These are phyloP conservation scores for Ceryle rudis DNA, from an alignment of 2,797 vertebrate genomes.

Conservation along the genomic window DNA sequence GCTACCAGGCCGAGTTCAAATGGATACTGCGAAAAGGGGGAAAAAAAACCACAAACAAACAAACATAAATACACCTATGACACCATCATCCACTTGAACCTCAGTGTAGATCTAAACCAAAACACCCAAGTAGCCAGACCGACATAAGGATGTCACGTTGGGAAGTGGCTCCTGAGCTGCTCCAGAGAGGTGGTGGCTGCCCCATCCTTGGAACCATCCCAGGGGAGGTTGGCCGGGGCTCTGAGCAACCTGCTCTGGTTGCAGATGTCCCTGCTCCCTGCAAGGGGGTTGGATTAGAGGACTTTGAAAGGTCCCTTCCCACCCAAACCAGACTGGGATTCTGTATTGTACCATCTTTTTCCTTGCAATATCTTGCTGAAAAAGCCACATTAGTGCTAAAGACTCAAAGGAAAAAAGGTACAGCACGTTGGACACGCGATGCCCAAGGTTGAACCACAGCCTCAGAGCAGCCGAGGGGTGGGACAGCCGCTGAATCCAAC, in stretches of 20 bases:
- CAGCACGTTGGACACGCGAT: rapidly evolving
- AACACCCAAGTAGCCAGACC: background rate
- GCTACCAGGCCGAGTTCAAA: conserved; percentile 85
- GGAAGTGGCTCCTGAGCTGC: background rate
- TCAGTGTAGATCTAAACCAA: background rate
- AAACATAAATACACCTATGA: background rate
- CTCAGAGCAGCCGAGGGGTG: background rate
- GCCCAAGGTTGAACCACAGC: background rate
- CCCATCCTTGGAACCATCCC: background rate
- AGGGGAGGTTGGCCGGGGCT: background rate
- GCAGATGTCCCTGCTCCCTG: background rate
- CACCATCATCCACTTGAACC: background rate
- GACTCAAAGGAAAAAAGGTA: background rate
- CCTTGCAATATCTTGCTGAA: background rate
- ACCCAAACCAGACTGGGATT: background rate
- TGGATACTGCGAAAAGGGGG: conserved; percentile 83
- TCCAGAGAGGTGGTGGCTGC: background rate
- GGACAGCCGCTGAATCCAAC: background rate
- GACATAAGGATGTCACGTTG: rapidly evolving
- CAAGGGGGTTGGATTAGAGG: background rate
- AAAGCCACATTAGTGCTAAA: background rate
- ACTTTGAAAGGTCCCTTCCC: background rate
- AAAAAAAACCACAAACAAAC: background rate
- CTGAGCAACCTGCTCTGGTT: background rate
- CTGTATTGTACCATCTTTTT: background rate